A percentile compares a stretch with the other conserved stretches of the same genome.
phyloP scores from a whole-genome alignment of 2,113 vertebrate genomes.

The Phycodurus eques region DNA sequence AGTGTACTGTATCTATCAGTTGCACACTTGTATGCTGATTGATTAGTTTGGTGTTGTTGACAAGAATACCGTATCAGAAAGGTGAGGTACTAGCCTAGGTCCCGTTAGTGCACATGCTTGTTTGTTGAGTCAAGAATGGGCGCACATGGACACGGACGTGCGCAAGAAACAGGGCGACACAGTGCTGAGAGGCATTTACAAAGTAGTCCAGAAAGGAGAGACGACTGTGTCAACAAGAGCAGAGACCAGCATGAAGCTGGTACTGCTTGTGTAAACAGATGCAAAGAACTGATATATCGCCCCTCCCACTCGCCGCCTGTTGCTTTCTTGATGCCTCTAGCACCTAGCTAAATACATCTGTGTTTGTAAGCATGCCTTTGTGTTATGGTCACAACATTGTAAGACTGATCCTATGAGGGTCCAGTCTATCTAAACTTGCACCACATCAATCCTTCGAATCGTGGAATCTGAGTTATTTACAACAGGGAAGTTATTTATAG shows the following conservation, averaged over 20 bases:
- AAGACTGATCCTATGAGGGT: not conserved
- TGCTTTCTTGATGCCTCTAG: constrained; percentile 12
- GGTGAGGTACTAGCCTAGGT: not conserved
- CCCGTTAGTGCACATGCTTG: constrained; percentile 50
- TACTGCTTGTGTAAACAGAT: constrained; percentile 65
- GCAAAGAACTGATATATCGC: constrained; percentile 40
- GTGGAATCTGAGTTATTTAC: constrained; percentile 15
- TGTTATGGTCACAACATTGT: constrained; percentile 23
- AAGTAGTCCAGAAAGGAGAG: constrained; percentile 51
- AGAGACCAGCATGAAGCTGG: constrained; percentile 40
- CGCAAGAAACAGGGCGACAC: constrained; percentile 21
- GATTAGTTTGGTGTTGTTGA: constrained; percentile 1
- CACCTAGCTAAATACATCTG: constrained; percentile 5
- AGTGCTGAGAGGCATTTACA: constrained; percentile 43
- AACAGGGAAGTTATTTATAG: constrained; percentile 50
- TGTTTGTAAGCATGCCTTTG: constrained; percentile 1
- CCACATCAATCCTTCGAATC: constrained; percentile 5
- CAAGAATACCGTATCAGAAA: not conserved
- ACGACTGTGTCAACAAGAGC: constrained; percentile 50
- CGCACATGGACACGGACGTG: constrained; percentile 23
- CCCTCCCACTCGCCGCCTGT: constrained; percentile 26
- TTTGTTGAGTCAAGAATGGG: constrained; percentile 44
- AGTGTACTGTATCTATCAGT: not conserved
- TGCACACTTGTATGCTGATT: constrained; percentile 1
- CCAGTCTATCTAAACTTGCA: constrained; percentile 7